Percentiles rank a stretch among this genome's conserved stretches.
Evolutionary conservation across 2,888 invertebrate species (phyloP).

Genomic region (Cybosia mesomella): DNA sequence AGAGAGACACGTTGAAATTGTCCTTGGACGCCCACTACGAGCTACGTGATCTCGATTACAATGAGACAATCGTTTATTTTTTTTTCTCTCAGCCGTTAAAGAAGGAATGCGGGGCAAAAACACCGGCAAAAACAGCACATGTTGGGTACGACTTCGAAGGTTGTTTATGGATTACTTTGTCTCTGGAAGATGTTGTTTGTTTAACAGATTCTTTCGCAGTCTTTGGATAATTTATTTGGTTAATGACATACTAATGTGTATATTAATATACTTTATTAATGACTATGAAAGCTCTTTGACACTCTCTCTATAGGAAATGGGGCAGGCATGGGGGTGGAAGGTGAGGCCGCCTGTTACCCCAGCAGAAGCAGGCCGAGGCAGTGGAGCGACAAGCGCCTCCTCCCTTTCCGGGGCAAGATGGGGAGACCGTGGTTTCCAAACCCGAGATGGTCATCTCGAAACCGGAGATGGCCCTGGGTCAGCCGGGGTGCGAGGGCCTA

Average conservation of each 20-base stretch:
- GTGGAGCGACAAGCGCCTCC: too few species aligned
- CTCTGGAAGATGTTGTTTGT: slow-evolving; percentile 13
- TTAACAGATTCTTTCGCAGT: slow-evolving; percentile 8
- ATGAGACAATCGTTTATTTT: slow-evolving; percentile 49
- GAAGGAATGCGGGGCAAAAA: slow-evolving; percentile 49
- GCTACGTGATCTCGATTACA: slow-evolving; percentile 54
- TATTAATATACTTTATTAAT: not conserved
- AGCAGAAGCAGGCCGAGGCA: too few species aligned
- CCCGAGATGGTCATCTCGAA: too few species aligned
- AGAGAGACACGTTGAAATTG: slow-evolving; percentile 42
- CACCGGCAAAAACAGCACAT: slow-evolving; percentile 40
- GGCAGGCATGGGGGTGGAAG: too few species aligned
- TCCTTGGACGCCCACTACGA: slow-evolving; percentile 50
- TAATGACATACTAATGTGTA: not conserved
- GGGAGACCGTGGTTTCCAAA: too few species aligned
- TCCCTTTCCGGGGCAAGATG: too few species aligned
- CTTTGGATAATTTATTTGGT: not conserved
- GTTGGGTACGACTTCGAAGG: slow-evolving; percentile 20
- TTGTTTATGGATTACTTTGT: slow-evolving; percentile 20
- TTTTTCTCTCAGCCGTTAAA: slow-evolving; percentile 39
- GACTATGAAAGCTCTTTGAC: too few species aligned
- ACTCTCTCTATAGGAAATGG: too few species aligned
- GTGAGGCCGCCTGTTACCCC: too few species aligned
- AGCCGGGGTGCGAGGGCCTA: too few species aligned
- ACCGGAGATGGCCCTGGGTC: too few species aligned